These are phyloP conservation scores for Coendou prehensilis DNA, from an alignment of 2,797 vertebrate genomes.

Conservation along the genomic window DNA sequence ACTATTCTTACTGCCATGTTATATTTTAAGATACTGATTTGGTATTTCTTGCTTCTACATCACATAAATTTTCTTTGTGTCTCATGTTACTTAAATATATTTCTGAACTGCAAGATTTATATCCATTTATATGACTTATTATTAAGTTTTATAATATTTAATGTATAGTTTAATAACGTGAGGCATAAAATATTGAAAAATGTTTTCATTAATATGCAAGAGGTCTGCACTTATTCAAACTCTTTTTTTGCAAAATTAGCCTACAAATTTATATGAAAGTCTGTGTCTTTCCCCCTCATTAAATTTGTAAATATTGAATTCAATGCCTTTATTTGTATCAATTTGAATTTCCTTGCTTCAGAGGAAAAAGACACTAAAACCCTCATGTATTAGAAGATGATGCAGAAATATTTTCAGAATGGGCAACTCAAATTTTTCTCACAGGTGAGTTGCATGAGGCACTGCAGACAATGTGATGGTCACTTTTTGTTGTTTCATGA, in stretches of 20 bases:
- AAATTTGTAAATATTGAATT: conserved; percentile 58
- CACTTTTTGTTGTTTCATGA: fast-evolving
- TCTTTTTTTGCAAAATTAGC: conserved; percentile 55
- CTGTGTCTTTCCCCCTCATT: neutral
- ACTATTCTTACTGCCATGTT: conserved; percentile 50
- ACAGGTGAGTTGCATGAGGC: fast-evolving
- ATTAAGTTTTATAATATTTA: conserved; percentile 71
- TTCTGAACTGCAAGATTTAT: neutral
- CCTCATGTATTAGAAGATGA: neutral
- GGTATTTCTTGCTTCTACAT: conserved; percentile 57
- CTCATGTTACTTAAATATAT: conserved; percentile 64
- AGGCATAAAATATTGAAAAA: conserved; percentile 56
- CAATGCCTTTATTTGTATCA: conserved; percentile 20
- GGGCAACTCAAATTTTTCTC: neutral
- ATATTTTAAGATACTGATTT: conserved; percentile 72
- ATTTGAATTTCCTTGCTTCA: neutral
- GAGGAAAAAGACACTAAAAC: neutral
- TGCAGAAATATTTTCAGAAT: neutral
- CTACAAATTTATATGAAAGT: conserved; percentile 66
- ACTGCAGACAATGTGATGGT: fast-evolving
- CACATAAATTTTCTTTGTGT: conserved; percentile 44
- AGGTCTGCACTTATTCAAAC: conserved; percentile 51
- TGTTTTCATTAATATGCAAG: conserved; percentile 73
- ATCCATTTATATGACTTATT: conserved; percentile 55
- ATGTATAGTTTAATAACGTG: conserved; percentile 67